Evolutionary conservation across 2,797 vertebrate species (phyloP).

Genomic region (Spondyliosoma cantharus): DNA sequence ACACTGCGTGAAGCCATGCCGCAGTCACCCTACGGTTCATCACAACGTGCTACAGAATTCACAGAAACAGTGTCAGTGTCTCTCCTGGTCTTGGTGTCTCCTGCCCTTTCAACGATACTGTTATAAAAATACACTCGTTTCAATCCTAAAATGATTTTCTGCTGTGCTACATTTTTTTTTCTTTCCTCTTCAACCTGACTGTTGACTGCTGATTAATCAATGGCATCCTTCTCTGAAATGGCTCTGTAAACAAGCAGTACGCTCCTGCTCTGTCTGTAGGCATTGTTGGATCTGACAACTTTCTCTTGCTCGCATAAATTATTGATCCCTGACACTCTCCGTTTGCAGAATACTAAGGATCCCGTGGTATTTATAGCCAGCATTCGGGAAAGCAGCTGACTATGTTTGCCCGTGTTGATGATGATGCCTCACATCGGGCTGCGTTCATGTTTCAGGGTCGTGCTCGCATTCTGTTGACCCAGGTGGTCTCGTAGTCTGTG

Average conservation of each 20-base stretch:
- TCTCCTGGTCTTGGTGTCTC: constrained; percentile 9
- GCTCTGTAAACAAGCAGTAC: constrained; percentile 66
- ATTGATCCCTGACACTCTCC: constrained; percentile 74
- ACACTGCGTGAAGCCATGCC: constrained; percentile 57
- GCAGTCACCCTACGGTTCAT: constrained; percentile 47
- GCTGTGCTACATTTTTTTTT: constrained; percentile 30
- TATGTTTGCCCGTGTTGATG: constrained; percentile 60
- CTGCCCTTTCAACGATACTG: constrained; percentile 30
- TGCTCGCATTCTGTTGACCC: constrained; percentile 59
- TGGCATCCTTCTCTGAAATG: constrained; percentile 52
- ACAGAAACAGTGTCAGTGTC: constrained; percentile 26
- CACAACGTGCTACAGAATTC: constrained; percentile 46
- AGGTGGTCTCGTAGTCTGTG: constrained; percentile 52
- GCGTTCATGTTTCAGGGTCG: constrained; percentile 56
- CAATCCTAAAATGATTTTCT: constrained; percentile 40
- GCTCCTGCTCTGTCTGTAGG: constrained; percentile 57
- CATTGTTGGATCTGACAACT: constrained; percentile 77
- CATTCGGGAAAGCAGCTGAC: constrained; percentile 55
- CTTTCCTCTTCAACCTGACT: constrained; percentile 53
- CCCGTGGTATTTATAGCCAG: constrained; percentile 70
- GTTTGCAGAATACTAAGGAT: constrained; percentile 69
- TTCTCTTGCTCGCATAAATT: constrained; percentile 77
- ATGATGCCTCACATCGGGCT: constrained; percentile 45
- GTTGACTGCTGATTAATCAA: constrained; percentile 71
- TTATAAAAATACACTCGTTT: constrained; percentile 44